Base-by-base conservation (phyloP, 2,797 vertebrate genomes). In the Yasuhikotakia modesta region DNA sequence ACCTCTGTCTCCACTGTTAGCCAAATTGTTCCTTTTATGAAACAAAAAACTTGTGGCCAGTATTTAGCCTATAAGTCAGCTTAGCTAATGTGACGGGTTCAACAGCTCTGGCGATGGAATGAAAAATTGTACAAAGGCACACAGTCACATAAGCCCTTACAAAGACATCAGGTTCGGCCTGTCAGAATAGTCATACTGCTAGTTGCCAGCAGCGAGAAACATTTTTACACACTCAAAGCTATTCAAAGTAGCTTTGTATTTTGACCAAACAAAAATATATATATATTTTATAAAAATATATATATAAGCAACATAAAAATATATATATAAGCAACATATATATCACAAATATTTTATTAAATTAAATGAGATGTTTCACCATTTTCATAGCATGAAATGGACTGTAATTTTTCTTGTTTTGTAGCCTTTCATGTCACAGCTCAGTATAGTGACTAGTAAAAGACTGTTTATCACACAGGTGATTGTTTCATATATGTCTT, bases 61-160 rank as follows among this genome's bases (percentile, higher is more conserved):
- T 77, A 43, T 72, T 69, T 73, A 71, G 55, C 55, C 24, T 80
- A 35, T 58, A 80, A 69, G 30, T 78, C 75, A 78, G 64, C 24
- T 71, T 73, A 76, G 79, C 71, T 63, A 73, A 79, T 35, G 64
- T 79, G 73, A 73, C 73, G 63, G 19, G 70, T 46, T 39, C 3
- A 73, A 76, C 67, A 70, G 57, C 35, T 60, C 48, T 65, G 76
- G 69, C 55, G 70, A 73, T 73, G 43, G 55, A 64, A 73, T 73
- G 72, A 14, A 52, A 12, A 27, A 32, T 39, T 77, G 76, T 60
- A 53, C 14, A 22, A 50, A 81, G 55, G 24, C 48, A 76, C 39
- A 58, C 17, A 17, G 52, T 19, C 3, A 60, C 65, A 76, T 1
- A 0, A 85, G 79, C 35, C 50, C 22, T 27, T 4, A 27, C 27